These are phyloP conservation scores for Tetraneura akinire DNA, from an alignment of 1,140 invertebrate genomes.

Conservation along the genomic window DNA sequence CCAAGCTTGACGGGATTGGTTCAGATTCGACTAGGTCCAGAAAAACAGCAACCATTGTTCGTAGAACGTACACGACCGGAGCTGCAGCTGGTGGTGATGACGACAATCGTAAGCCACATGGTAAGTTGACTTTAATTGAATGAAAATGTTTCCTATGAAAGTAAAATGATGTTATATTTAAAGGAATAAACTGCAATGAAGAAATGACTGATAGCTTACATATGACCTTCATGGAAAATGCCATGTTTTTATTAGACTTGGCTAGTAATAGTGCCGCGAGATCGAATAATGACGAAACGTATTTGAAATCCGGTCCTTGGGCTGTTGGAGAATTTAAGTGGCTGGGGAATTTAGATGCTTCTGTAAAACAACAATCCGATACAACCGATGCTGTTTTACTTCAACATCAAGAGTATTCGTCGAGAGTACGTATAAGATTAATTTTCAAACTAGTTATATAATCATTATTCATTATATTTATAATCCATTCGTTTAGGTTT, in stretches of 20 bases:
- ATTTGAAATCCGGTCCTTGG: slow-evolving; percentile 62
- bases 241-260: slow-evolving; percentile 89
- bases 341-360: slow-evolving; percentile 69
- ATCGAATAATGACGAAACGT: slow-evolving; percentile 64
- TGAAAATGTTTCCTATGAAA: not conserved
- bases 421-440: not conserved
- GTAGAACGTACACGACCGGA: too few relatives aligned
- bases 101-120: too few relatives aligned
- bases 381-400: not conserved
- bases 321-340: slow-evolving; percentile 77
- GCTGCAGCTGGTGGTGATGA: not conserved
- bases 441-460: too few relatives aligned
- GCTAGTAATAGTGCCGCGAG: slow-evolving; percentile 69
- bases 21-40: slow-evolving; percentile 38
- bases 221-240: slow-evolving; percentile 86
- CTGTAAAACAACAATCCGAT: slow-evolving; percentile 52
- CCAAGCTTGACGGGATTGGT: slow-evolving; percentile 57
- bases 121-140: not conserved
- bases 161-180: not conserved
- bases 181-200: not conserved
- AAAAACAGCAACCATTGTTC: not conserved
- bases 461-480: too few relatives aligned
- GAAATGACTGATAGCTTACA: slow-evolving; percentile 62
- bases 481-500: not conserved
- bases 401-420: not conserved